These are phyloP conservation scores for Podiceps cristatus DNA, from an alignment of 2,113 vertebrate genomes.

Conservation along the genomic window DNA sequence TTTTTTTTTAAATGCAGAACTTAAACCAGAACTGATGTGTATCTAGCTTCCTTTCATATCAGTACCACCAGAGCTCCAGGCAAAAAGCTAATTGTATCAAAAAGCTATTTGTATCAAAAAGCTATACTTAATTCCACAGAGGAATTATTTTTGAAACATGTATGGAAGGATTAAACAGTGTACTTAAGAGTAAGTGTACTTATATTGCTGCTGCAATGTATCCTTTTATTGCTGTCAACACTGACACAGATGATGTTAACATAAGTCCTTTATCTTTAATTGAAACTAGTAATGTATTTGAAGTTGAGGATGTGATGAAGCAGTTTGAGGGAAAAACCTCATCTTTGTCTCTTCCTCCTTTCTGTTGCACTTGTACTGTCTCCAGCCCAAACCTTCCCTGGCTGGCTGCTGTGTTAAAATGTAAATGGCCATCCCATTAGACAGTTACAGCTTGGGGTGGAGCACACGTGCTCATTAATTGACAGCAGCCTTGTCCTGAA, in stretches of 20 bases:
- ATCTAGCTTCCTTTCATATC: background rate
- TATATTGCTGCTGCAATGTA: background rate
- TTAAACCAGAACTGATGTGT: background rate
- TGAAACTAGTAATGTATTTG: background rate
- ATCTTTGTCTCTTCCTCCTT: background rate
- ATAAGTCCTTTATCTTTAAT: background rate
- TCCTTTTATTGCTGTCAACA: background rate
- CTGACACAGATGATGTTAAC: background rate
- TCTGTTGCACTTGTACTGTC: background rate
- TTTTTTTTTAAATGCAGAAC: background rate
- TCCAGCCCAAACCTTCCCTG: background rate
- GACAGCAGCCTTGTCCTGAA: background rate
- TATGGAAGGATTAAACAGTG: background rate
- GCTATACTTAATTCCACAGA: background rate
- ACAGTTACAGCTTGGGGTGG: background rate
- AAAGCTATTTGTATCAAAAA: background rate
- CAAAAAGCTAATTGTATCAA: conserved; percentile 4
- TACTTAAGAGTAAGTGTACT: background rate
- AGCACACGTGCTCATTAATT: background rate
- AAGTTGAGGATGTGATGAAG: background rate
- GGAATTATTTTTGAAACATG: background rate
- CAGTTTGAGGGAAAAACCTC: background rate
- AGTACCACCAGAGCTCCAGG: background rate
- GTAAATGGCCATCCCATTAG: background rate
- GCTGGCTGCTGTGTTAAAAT: background rate